Evolutionary conservation across 2,888 invertebrate species (phyloP).

Genomic region (Drosophila sordidula): DNA sequence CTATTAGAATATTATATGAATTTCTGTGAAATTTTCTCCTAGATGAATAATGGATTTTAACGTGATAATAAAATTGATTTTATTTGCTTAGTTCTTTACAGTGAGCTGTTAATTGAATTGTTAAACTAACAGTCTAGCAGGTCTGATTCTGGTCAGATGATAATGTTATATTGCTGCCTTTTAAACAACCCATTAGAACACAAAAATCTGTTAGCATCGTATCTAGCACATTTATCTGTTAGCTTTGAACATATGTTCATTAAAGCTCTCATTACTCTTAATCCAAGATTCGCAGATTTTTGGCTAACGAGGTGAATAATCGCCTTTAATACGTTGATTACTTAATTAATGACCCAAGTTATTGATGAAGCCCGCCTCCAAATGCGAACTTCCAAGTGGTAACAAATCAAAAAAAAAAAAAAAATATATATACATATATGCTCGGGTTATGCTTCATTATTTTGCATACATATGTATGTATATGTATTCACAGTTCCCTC

Average conservation of each 20-base stretch:
- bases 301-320: constrained; percentile 12
- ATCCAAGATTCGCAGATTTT: neutral
- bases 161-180: too few relatives aligned
- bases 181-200: too few relatives aligned
- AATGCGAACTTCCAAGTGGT: constrained; percentile 1
- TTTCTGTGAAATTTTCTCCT: too few relatives aligned
- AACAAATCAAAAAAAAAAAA: constrained; percentile 7
- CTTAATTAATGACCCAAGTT: constrained; percentile 17
- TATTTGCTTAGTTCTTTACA: too few relatives aligned
- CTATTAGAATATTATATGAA: too few relatives aligned
- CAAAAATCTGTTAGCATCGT: neutral
- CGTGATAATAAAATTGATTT: too few relatives aligned
- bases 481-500: constrained; percentile 49
- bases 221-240: neutral
- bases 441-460: constrained; percentile 13
- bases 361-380: constrained; percentile 12
- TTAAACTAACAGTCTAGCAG: too few relatives aligned
- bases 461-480: constrained; percentile 8
- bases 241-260: neutral
- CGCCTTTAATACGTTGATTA: constrained; percentile 3
- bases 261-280: neutral
- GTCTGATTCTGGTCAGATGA: too few relatives aligned
- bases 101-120: too few relatives aligned
- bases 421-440: too few relatives aligned
- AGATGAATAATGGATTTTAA: too few relatives aligned